These are phyloP conservation scores for Chironomus tepperi DNA, from an alignment of 1,140 invertebrate species.

Conservation along the genomic window DNA sequence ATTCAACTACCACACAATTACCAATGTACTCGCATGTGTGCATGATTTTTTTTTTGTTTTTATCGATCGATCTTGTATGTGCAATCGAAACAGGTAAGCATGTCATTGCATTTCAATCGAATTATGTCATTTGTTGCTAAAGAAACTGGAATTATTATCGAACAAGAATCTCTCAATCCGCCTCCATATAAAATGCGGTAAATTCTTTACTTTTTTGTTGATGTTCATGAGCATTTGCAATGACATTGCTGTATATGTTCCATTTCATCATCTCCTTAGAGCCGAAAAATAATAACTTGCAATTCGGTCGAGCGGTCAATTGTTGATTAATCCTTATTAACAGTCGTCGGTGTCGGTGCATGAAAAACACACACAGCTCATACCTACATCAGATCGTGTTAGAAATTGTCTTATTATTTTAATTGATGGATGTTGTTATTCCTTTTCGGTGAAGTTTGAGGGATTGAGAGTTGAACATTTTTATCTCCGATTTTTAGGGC, in stretches of 20 bases:
- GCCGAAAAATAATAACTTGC: background rate
- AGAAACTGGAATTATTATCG: slow-evolving; percentile 10
- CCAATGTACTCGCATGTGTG: background rate
- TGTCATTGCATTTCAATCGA: slow-evolving; percentile 12
- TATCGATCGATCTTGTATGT: background rate
- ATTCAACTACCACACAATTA: background rate
- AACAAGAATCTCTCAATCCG: slow-evolving; percentile 5
- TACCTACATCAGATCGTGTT: slow-evolving; percentile 20
- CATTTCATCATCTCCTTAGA: no score
- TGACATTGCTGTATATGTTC: background rate
- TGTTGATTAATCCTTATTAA: slow-evolving; percentile 9
- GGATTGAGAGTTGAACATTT: no score
- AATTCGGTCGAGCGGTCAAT: background rate
- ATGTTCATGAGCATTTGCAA: background rate
- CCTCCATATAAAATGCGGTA: background rate
- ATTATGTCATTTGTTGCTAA: slow-evolving; percentile 14
- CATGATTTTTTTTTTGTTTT: background rate
- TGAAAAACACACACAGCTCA: background rate
- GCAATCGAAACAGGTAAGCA: slow-evolving; percentile 10
- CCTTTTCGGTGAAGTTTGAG: background rate
- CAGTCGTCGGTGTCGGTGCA: background rate
- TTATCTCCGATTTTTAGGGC: no score
- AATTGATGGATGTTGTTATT: slow-evolving; percentile 9
- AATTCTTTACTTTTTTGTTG: background rate
- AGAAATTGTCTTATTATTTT: slow-evolving; percentile 17